Conservation (phyloP, 2,888 invertebrate genomes). For the Ectemnius cavifrons region DNA sequence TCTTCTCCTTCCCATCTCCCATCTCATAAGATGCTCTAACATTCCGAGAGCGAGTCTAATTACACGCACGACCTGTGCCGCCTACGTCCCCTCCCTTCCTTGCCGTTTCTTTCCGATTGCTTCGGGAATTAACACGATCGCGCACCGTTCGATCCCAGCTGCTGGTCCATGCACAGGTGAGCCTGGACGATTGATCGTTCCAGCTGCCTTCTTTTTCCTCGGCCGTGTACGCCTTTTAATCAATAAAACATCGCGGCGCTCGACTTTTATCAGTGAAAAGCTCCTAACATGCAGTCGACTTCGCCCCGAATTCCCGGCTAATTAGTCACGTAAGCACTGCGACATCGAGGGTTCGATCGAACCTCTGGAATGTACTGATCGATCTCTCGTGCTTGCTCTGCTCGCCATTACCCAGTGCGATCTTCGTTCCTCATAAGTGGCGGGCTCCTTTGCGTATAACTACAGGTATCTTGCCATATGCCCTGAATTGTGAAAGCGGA, state of each 20-base stretch:
- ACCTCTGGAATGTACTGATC: neutral
- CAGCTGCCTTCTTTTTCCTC: neutral
- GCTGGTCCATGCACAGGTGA: neutral
- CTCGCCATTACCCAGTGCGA: too few relatives aligned
- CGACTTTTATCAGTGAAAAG: constrained; percentile 43
- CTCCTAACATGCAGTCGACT: constrained; percentile 50
- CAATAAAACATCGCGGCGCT: constrained; percentile 47
- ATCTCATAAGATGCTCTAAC: neutral
- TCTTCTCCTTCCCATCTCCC: constrained; percentile 9
- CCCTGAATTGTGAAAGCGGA: constrained; percentile 15
- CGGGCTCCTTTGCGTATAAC: too few relatives aligned
- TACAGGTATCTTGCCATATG: neutral
- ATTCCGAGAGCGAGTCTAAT: too few relatives aligned
- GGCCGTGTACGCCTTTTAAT: constrained; percentile 30
- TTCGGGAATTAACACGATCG: too few relatives aligned
- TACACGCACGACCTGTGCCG: too few relatives aligned
- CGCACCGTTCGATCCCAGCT: neutral
- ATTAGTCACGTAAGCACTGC: constrained; percentile 59
- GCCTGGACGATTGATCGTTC: neutral
- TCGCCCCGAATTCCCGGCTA: constrained; percentile 57
- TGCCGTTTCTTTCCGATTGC: too few relatives aligned
- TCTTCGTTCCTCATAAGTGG: too few relatives aligned
- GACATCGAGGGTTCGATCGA: constrained; percentile 42
- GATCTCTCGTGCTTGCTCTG: neutral
- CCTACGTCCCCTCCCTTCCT: too few relatives aligned